Evolutionary conservation across 2,888 invertebrate genomes (phyloP).

Genomic region (Hyalella azteca): DNA sequence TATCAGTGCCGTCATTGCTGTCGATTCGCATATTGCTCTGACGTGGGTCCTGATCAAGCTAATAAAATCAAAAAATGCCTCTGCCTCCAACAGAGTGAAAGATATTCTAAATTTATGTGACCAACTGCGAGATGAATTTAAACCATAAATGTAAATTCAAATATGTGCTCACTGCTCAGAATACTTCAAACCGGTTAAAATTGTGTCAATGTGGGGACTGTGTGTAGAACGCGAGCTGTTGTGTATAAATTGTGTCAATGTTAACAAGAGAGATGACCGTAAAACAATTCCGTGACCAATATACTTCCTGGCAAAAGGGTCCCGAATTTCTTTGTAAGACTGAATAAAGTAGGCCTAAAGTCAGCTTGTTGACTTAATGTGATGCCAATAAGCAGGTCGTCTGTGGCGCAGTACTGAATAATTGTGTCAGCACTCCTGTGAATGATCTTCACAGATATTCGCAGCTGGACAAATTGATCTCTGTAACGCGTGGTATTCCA

Average conservation of each 20-base stretch:
- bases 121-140: not conserved
- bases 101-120: not conserved
- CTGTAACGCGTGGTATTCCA: constrained; percentile 6
- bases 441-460: not conserved
- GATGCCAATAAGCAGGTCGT: not conserved
- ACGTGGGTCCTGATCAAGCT: not conserved
- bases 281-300: not conserved
- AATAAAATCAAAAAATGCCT: not conserved
- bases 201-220: too few species aligned
- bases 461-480: not conserved
- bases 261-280: constrained; percentile 11
- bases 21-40: not conserved
- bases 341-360: not conserved
- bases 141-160: not conserved
- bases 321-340: not conserved
- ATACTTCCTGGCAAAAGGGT: not conserved
- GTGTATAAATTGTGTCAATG: too few species aligned
- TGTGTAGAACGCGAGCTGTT: too few species aligned
- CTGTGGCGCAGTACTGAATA: not conserved
- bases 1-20: not conserved
- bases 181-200: constrained; percentile 30
- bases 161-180: constrained; percentile 11
- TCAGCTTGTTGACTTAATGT: not conserved
- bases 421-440: not conserved
- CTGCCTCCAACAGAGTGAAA: constrained; percentile 3